Evolutionary conservation across 2,888 invertebrate genomes (phyloP).

Genomic region (Timandra comae): DNA sequence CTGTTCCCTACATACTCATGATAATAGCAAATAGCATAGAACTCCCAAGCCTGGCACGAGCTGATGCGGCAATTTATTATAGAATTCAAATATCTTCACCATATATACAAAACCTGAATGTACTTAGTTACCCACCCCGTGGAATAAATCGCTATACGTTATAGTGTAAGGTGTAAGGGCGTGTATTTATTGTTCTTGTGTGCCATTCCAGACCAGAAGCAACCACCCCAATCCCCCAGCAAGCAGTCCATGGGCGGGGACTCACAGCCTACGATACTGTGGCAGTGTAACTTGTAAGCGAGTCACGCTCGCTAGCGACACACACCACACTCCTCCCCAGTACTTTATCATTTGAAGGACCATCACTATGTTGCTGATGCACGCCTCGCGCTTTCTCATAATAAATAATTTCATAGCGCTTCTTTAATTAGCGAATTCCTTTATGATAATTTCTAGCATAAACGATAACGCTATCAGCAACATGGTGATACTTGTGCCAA

Average conservation of each 20-base stretch:
- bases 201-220: constrained; percentile 89
- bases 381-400: constrained; percentile 24
- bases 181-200: too few species aligned
- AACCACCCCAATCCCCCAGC: constrained; percentile 84
- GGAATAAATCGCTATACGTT: too few species aligned
- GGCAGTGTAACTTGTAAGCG: constrained; percentile 96
- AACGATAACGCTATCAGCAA: constrained; percentile 37
- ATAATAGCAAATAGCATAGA: constrained; percentile 22
- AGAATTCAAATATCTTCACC: constrained; percentile 1
- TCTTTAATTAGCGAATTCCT: constrained; percentile 27
- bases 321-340: constrained; percentile 25
- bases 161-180: too few species aligned
- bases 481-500: constrained; percentile 58
- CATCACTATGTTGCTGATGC: constrained; percentile 50
- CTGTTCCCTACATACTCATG: constrained; percentile 13
- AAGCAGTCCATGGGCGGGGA: constrained; percentile 85
- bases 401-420: constrained; percentile 20
- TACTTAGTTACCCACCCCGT: too few species aligned
- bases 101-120: constrained; percentile 1
- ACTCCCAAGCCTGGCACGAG: constrained; percentile 26
- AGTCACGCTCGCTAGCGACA: constrained; percentile 25
- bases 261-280: constrained; percentile 99
- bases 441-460: constrained; percentile 22
- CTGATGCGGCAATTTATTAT: constrained; percentile 4
- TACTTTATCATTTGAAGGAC: constrained; percentile 34